Percentiles rank a stretch among this genome's conserved stretches.
Conservation (phyloP, 2,113 vertebrate species). For the Vulpes vulpes region DNA sequence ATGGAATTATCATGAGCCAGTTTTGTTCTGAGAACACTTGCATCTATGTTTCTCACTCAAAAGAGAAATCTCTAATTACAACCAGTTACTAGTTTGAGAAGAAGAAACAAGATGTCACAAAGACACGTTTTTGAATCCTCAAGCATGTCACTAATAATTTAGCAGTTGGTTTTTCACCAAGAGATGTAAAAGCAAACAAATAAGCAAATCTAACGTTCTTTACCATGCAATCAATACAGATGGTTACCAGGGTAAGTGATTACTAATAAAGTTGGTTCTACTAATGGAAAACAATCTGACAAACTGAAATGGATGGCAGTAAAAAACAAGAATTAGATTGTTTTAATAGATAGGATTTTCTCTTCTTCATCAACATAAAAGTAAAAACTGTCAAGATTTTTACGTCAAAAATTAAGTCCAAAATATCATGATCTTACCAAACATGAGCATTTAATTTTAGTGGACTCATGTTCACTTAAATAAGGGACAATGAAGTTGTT, state of each 20-base stretch:
- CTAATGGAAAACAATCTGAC: neutral
- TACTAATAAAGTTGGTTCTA: neutral
- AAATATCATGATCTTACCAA: neutral
- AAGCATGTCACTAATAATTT: constrained; percentile 6
- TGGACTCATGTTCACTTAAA: neutral
- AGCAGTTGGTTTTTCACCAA: neutral
- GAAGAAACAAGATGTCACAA: constrained; percentile 18
- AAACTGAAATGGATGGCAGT: neutral
- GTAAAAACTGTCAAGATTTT: neutral
- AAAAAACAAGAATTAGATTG: neutral
- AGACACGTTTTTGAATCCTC: neutral
- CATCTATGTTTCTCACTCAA: neutral
- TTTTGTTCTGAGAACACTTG: neutral
- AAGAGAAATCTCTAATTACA: neutral
- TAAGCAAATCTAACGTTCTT: neutral
- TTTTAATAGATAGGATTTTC: neutral
- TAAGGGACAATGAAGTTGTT: neutral
- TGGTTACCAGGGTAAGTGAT: neutral
- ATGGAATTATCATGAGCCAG: neutral
- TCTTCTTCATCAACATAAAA: constrained; percentile 12
- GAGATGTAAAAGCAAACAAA: constrained; percentile 4
- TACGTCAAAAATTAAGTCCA: neutral
- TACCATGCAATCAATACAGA: neutral
- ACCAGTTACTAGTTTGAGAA: constrained; percentile 23
- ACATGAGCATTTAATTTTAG: neutral